These are phyloP conservation scores for Chelonus formosanus DNA, from an alignment of 2,888 invertebrate genomes.

Conservation along the genomic window DNA sequence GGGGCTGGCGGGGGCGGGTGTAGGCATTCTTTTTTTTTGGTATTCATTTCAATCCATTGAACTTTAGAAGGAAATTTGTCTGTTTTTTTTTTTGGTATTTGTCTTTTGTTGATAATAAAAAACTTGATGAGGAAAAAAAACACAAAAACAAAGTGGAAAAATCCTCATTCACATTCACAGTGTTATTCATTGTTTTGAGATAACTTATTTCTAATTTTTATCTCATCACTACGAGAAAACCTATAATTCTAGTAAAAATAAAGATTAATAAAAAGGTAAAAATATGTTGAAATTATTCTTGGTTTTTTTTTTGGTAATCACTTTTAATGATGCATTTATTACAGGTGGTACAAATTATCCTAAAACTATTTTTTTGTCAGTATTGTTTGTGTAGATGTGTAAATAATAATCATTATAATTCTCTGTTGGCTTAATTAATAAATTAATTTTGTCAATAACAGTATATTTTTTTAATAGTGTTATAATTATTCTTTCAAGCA, in stretches of 20 bases:
- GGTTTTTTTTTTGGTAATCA: conserved; percentile 31
- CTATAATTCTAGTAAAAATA: too few species aligned
- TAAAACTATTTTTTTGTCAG: conserved; percentile 52
- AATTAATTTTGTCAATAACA: conserved; percentile 22
- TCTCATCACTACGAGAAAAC: too few species aligned
- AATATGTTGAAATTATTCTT: conserved; percentile 31
- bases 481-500: too few species aligned
- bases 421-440: conserved; percentile 9
- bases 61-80: conserved; percentile 11
- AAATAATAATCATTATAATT: conserved; percentile 31
- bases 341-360: conserved; percentile 64
- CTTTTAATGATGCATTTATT: conserved; percentile 56
- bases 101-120: too few species aligned
- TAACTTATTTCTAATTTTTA: too few species aligned
- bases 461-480: conserved; percentile 1
- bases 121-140: too few species aligned
- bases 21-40: conserved; percentile 46
- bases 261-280: background rate
- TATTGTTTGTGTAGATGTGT: conserved; percentile 30
- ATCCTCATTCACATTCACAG: too few species aligned
- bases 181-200: too few species aligned
- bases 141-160: too few species aligned
- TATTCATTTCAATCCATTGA: conserved; percentile 10
- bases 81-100: too few species aligned
- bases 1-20: conserved; percentile 63